These are phyloP conservation scores for Uropsilus gracilis DNA, from an alignment of 2,113 vertebrate species.

Conservation along the genomic window DNA sequence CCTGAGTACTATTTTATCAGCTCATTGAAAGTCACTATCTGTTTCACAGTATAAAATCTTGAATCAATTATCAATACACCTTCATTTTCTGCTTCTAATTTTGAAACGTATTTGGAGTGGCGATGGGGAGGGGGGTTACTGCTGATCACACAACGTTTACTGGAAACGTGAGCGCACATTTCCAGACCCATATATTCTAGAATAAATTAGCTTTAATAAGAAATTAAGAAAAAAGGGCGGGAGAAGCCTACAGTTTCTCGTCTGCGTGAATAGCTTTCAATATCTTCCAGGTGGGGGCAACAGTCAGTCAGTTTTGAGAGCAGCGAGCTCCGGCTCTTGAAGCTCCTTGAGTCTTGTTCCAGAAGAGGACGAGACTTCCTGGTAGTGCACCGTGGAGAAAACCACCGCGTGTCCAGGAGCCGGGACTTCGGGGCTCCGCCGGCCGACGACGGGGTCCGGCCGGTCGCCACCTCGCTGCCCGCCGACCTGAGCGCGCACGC, in stretches of 20 bases:
- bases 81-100: conserved; percentile 49
- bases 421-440: not conserved
- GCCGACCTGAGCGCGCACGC: not conserved
- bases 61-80: conserved; percentile 53
- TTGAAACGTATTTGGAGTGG: conserved; percentile 48
- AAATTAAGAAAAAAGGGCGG: conserved; percentile 28
- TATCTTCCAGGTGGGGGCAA: conserved; percentile 87
- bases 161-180: conserved; percentile 32
- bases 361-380: conserved; percentile 58
- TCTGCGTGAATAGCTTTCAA: conserved; percentile 67
- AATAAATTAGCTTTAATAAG: conserved; percentile 52
- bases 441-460: not conserved
- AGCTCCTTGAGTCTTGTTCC: conserved; percentile 68
- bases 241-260: not conserved
- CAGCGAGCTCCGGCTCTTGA: conserved; percentile 28
- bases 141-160: conserved; percentile 40
- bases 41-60: conserved; percentile 75
- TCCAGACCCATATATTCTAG: conserved; percentile 48
- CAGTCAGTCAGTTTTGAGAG: conserved; percentile 80
- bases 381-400: conserved; percentile 1
- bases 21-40: conserved; percentile 47
- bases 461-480: rapidly evolving
- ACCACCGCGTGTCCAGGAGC: not conserved
- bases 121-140: not conserved
- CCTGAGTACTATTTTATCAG: conserved; percentile 28